phyloP scores from a whole-genome alignment of 2,797 vertebrate genomes.

The Falco peregrinus region DNA sequence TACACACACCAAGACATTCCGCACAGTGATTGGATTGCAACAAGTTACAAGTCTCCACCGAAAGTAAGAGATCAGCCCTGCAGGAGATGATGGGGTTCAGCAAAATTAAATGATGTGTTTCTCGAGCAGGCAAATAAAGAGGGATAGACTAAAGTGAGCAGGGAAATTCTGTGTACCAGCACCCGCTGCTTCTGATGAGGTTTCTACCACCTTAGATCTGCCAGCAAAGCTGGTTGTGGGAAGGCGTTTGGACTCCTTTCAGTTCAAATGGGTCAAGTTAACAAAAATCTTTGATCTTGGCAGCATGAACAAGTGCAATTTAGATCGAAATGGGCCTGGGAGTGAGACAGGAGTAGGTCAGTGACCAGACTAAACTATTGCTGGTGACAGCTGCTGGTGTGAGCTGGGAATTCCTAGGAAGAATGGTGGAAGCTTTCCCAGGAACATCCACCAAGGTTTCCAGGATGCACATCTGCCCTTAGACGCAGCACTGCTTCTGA shows the following conservation, averaged over 20 bases:
- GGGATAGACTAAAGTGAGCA: background rate
- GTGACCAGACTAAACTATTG: background rate
- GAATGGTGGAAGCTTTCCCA: background rate
- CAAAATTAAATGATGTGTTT: background rate
- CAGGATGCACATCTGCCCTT: background rate
- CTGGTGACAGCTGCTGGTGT: background rate
- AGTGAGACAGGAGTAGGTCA: background rate
- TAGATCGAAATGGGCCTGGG: background rate
- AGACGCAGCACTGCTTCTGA: background rate
- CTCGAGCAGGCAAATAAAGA: background rate
- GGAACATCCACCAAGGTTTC: background rate
- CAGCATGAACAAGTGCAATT: background rate
- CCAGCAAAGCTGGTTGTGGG: background rate
- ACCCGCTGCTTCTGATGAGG: accelerated
- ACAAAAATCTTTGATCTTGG: background rate
- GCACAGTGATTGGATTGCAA: background rate
- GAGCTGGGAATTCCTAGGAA: background rate
- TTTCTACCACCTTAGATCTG: background rate
- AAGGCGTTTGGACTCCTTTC: background rate
- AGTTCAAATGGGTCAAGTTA: background rate
- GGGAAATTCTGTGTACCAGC: background rate
- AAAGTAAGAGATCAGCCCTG: background rate
- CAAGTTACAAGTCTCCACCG: background rate
- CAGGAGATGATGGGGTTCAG: background rate
- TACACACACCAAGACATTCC: background rate